Evolutionary conservation across 2,888 invertebrate genomes (phyloP), one percentile per base, ranked within the genome.

Genomic region (Nematopogon swammerdamellus): DNA sequence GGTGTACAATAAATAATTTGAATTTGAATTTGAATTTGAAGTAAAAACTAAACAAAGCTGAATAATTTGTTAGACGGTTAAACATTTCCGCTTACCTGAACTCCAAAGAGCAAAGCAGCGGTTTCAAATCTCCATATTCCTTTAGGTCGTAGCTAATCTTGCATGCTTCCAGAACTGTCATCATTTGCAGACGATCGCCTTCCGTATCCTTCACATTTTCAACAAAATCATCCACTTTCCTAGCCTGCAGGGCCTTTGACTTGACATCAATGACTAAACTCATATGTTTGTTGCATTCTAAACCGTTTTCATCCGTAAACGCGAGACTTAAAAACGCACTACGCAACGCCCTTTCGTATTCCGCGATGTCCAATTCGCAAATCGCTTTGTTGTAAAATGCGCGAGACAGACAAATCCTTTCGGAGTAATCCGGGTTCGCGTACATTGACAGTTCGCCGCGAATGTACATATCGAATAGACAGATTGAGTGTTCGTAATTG

Each of bases 201-300:
- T 56, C 54, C 8, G 52, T 17, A 42, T 52, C 51, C 14, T 51
- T 53, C 3, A 65, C 60, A 5, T 50, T 51, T 2, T 57, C 57
- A 3, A n/a, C n/a, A n/a, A n/a, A n/a, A n/a, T 59, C 60, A 14
- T 54, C 57, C 8, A 45, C 25, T 10, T 50, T 48, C 8, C 55
- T 54, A 11, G 43, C 2, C 45, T 68, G 72, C 49, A 70, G 50
- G 0, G 63, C 62, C 45, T 74, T 76, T 0, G 72, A 65, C 48
- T 79, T 79, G 0, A 75, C 64, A 54, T 77, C 76, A 59, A 77
- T 70, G 0, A 73, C 69, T 8, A 79, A 54, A 47, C 66, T 70
- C 68, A 76, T 70, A 53, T 70, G 64, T 43, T 79, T 79, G 3
- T 71, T 70, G 0, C 64, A 57, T 6, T 46, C 57, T 11, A 68